These are phyloP conservation scores for Macrostomum cliftonense DNA, from an alignment of 2,888 invertebrate genomes.

Conservation along the genomic window DNA sequence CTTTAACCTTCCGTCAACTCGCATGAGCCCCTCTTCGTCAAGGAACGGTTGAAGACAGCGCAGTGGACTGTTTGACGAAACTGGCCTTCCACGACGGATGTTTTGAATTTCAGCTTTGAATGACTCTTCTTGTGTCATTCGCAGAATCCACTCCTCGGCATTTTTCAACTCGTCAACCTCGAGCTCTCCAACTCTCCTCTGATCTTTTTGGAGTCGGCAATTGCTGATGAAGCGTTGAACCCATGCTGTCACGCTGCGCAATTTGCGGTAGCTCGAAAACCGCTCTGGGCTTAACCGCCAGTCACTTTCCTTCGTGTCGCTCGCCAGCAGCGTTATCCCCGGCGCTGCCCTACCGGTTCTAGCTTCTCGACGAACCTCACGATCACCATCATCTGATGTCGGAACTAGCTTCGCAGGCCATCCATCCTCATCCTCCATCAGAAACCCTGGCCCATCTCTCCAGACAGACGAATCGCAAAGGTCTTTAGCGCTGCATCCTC, in stretches of 20 bases:
- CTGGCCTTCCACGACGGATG: neutral
- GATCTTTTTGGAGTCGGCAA: neutral
- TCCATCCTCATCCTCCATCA: neutral
- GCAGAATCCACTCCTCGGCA: neutral
- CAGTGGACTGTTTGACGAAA: neutral
- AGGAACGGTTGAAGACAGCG: neutral
- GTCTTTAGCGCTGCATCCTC: neutral
- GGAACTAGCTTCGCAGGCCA: neutral
- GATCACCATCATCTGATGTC: no score
- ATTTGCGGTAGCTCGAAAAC: no score
- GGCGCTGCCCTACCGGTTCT: no score
- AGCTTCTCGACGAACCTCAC: no score
- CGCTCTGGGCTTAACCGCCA: no score
- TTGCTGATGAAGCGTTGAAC: constrained; percentile 4
- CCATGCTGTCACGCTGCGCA: constrained; percentile 2
- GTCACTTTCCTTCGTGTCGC: no score
- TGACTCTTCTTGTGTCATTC: neutral
- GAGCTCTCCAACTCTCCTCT: neutral
- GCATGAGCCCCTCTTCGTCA: constrained; percentile 1
- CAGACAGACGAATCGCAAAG: constrained; percentile 1
- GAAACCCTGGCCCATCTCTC: constrained; percentile 8
- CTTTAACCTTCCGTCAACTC: neutral
- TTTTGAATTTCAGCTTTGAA: constrained; percentile 2
- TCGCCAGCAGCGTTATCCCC: no score
- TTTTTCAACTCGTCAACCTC: neutral